Percentiles rank a stretch among this genome's conserved stretches.
phyloP scores from a whole-genome alignment of 2,113 vertebrate species.

The Channa argus region DNA sequence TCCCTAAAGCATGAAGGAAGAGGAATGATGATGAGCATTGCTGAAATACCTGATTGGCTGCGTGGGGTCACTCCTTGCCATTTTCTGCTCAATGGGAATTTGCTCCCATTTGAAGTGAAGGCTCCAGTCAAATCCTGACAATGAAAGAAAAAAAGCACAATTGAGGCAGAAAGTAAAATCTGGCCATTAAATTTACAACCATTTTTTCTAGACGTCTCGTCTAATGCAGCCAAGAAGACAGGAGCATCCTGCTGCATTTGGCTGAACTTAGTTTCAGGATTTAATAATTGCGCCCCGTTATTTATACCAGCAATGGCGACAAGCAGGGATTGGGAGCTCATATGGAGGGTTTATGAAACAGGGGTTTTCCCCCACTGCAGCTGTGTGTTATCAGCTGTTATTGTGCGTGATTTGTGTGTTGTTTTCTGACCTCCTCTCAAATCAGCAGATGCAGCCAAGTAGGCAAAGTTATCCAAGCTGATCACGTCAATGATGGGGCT shows the following conservation, averaged over 20 bases:
- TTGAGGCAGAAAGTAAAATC: not conserved
- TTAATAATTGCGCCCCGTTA: not conserved
- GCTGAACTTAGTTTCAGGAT: not conserved
- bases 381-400: constrained; percentile 17
- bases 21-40: rapidly evolving
- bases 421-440: constrained; percentile 92
- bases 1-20: not conserved
- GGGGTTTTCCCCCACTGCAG: not conserved
- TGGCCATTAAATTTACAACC: not conserved
- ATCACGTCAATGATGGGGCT: constrained; percentile 99
- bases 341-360: not conserved
- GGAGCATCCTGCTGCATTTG: not conserved
- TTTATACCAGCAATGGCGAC: not conserved
- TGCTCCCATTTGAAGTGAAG: constrained; percentile 99
- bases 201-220: not conserved
- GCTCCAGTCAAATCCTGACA: constrained; percentile 98
- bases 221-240: not conserved
- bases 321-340: too few species aligned
- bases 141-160: not conserved
- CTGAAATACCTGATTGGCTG: constrained; percentile 88
- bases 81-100: constrained; percentile 98
- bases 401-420: not conserved
- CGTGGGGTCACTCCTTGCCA: constrained; percentile 95
- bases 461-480: constrained; percentile 98
- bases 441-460: constrained; percentile 97